phyloP scores from a whole-genome alignment of 2,888 invertebrate genomes.

The Drosophila mimetica region DNA sequence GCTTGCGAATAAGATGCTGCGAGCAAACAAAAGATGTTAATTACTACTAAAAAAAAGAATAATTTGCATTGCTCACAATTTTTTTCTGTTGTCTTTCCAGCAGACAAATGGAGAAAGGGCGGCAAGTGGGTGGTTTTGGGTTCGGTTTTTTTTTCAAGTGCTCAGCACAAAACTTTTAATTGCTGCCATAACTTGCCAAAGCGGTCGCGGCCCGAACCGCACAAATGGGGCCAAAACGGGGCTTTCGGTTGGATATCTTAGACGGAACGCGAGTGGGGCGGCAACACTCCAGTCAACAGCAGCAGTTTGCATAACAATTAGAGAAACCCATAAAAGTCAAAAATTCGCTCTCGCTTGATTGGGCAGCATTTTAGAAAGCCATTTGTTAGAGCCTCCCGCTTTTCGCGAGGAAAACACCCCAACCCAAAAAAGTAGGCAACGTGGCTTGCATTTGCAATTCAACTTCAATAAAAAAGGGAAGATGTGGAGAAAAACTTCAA shows the following conservation, averaged over 20 bases:
- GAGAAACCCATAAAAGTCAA: constrained; percentile 57
- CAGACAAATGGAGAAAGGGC: constrained; percentile 17
- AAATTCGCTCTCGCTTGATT: constrained; percentile 50
- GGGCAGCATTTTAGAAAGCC: constrained; percentile 37
- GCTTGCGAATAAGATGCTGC: constrained; percentile 15
- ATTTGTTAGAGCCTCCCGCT: constrained; percentile 32
- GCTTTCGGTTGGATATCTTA: constrained; percentile 17
- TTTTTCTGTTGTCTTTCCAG: constrained; percentile 14
- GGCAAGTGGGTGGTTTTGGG: constrained; percentile 6
- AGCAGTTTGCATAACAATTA: constrained; percentile 61
- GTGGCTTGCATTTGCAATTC: constrained; percentile 30
- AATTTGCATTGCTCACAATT: constrained; percentile 15
- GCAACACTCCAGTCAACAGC: constrained; percentile 38
- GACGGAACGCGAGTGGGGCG: constrained; percentile 5
- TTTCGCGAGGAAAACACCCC: no score
- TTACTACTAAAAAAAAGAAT: constrained; percentile 18
- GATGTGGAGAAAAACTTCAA: constrained; percentile 1
- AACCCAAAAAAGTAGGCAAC: constrained; percentile 45
- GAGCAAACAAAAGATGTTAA: constrained; percentile 37
- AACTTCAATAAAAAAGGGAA: constrained; percentile 17
- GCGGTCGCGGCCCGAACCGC: constrained; percentile 46
- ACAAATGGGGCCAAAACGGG: constrained; percentile 37
- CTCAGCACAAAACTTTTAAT: constrained; percentile 64
- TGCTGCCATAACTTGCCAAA: constrained; percentile 67
- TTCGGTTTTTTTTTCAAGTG: constrained; percentile 49